Base-by-base conservation (phyloP, 2,888 invertebrate genomes). In the Maniola hyperantus region DNA sequence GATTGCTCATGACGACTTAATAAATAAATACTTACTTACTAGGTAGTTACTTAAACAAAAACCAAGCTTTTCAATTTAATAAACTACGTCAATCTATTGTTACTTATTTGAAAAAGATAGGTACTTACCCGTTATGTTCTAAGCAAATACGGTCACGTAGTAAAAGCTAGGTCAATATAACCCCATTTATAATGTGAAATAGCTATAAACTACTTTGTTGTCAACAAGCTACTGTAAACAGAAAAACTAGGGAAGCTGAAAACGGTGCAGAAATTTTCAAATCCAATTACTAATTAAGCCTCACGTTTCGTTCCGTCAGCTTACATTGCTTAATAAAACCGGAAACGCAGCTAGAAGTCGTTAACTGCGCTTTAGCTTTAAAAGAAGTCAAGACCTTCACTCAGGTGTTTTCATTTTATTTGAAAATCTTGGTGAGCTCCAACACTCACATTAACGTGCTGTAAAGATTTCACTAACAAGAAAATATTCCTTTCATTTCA, bases 281-380 rank as follows among this genome's bases (percentile, higher is more conserved):
- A 87, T 85, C 82, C 80, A 84, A 83, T 79, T 81, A 81, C 82
- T 88, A 88, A 89, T 88, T 86, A 85, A 83, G 79, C 87, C 83
- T 85, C 84, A 84, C 82, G 78, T 78, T 78, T 80, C 77, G 75
- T 74, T 79, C 77, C 79, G 80, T 82, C 76, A 74, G 78, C 81
- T 88, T 88, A 87, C 85, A 87, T 86, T 84, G 81, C 82, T 82
- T 83, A 83, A 84, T 83, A 87, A 83, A 84, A 78, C 80, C 77
- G 77, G 80, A 77, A 85, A 82, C 75, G 81, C 77, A 81, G 76
- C 79, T 79, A 75, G 80, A 83, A 84, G 82, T 84, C 80, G 80
- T 87, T 87, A 84, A 84, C 82, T 80, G 75, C 74, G 83, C 83
- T 84, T 84, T 87, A 79, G 79, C 76, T 83, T 80, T 79, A 77